Conservation (phyloP, 2,888 invertebrate species). For the Drosophila putrida region DNA sequence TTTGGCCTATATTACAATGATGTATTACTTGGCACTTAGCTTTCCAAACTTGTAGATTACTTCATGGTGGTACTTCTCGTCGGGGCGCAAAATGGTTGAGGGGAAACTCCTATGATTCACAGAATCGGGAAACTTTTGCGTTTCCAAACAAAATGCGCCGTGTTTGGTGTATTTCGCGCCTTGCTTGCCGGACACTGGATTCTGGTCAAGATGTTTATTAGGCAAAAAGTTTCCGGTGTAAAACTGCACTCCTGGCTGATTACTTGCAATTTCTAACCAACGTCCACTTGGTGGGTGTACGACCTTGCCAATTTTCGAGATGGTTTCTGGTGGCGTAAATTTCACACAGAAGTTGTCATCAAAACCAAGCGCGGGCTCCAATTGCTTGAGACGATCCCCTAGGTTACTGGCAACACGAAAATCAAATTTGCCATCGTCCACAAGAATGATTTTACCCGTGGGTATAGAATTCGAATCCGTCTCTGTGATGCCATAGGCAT, state of each 20-base stretch:
- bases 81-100: constrained; percentile 90
- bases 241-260: constrained; percentile 96
- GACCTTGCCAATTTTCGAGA: constrained; percentile 89
- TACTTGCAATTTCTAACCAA: constrained; percentile 91
- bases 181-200: constrained; percentile 89
- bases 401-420: constrained; percentile 89
- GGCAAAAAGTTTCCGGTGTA: constrained; percentile 93
- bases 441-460: constrained; percentile 89
- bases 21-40: constrained; percentile 4
- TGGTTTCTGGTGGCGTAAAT: constrained; percentile 49
- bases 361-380: constrained; percentile 90
- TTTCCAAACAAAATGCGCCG: constrained; percentile 94
- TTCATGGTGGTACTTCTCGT: constrained; percentile 89
- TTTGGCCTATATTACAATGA: not conserved
- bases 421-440: constrained; percentile 91
- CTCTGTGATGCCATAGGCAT: constrained; percentile 91
- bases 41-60: constrained; percentile 91
- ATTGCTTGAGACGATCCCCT: constrained; percentile 88
- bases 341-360: constrained; percentile 93
- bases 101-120: constrained; percentile 94
- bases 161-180: constrained; percentile 90
- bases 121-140: constrained; percentile 97
- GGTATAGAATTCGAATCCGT: constrained; percentile 90
- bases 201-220: constrained; percentile 86
- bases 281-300: constrained; percentile 90